Conservation (phyloP, 1,140 invertebrate genomes). For the Melitaea cinxia region DNA sequence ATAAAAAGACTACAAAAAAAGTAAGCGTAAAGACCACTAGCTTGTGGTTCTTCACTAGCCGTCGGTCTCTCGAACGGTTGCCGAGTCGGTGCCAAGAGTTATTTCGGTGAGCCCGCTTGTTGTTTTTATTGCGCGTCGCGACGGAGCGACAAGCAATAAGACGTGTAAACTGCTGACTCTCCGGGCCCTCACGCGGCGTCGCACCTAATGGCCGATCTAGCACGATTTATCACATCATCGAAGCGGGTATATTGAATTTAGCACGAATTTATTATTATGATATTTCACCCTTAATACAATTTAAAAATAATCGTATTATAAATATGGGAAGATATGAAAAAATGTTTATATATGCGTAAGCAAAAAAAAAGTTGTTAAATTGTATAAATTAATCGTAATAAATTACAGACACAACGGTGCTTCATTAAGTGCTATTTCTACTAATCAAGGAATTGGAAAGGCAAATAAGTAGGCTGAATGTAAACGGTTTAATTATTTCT, state of each 20-base stretch:
- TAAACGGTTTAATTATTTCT: too few species aligned
- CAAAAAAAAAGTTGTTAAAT: too few species aligned
- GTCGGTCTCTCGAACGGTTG: slow-evolving; percentile 61
- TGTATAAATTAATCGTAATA: too few species aligned
- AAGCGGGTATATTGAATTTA: slow-evolving; percentile 63
- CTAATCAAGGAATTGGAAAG: too few species aligned
- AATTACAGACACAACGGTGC: too few species aligned
- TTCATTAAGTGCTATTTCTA: too few species aligned
- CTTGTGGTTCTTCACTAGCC: slow-evolving; percentile 51
- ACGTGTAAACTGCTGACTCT: slow-evolving; percentile 72
- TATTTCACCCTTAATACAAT: not conserved
- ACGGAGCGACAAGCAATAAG: slow-evolving; percentile 69
- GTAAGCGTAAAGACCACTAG: slow-evolving; percentile 16
- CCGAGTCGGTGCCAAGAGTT: slow-evolving; percentile 77
- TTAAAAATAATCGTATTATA: too few species aligned
- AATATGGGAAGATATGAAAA: too few species aligned
- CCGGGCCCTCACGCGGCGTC: slow-evolving; percentile 64
- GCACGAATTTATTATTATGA: slow-evolving; percentile 34
- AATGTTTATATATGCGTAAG: too few species aligned
- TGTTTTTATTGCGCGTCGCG: slow-evolving; percentile 77
- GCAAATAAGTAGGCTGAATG: too few species aligned
- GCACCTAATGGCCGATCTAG: slow-evolving; percentile 65
- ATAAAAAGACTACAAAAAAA: slow-evolving; percentile 1
- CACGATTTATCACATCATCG: slow-evolving; percentile 70
- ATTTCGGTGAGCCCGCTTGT: slow-evolving; percentile 76